Percentiles rank a stretch among this genome's conserved stretches.
These are phyloP conservation scores for Drosophila kikkawai DNA, from an alignment of 1,140 invertebrate species.

Conservation along the genomic window DNA sequence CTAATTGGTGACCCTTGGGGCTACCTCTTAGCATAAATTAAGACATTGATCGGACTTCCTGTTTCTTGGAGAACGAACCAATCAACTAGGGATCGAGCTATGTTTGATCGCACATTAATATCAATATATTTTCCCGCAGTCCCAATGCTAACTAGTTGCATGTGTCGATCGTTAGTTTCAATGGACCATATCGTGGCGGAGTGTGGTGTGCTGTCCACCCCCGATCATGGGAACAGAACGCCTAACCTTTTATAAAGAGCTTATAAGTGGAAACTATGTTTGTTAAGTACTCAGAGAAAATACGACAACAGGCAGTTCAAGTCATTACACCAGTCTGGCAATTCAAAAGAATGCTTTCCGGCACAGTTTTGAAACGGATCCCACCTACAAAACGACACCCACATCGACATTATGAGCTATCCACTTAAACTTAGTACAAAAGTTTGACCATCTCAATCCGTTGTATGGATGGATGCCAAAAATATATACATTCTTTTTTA, in stretches of 20 bases:
- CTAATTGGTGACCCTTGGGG: constrained; percentile 57
- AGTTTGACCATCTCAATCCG: constrained; percentile 64
- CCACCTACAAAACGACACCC: constrained; percentile 11
- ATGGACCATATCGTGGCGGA: constrained; percentile 54
- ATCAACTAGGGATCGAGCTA: constrained; percentile 44
- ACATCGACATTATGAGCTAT: constrained; percentile 23
- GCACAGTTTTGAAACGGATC: constrained; percentile 8
- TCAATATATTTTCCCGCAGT: constrained; percentile 49
- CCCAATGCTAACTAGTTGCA: constrained; percentile 68
- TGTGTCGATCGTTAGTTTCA: constrained; percentile 72
- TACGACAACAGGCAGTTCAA: constrained; percentile 3
- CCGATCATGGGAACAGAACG: constrained; percentile 13
- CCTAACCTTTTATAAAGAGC: constrained; percentile 5
- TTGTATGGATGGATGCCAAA: constrained; percentile 60
- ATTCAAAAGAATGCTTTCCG: constrained; percentile 8
- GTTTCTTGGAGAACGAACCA: constrained; percentile 49
- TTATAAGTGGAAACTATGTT: constrained; percentile 6
- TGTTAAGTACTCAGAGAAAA: constrained; percentile 11
- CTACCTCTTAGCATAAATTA: constrained; percentile 63
- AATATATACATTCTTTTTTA: constrained; percentile 42
- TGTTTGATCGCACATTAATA: constrained; percentile 73
- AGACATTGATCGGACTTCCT: constrained; percentile 59
- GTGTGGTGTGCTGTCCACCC: constrained; percentile 5
- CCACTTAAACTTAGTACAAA: constrained; percentile 63
- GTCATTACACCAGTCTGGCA: constrained; percentile 1